Evolutionary conservation across 2,797 vertebrate species (phyloP).

Genomic region (Diplodus puntazzo): DNA sequence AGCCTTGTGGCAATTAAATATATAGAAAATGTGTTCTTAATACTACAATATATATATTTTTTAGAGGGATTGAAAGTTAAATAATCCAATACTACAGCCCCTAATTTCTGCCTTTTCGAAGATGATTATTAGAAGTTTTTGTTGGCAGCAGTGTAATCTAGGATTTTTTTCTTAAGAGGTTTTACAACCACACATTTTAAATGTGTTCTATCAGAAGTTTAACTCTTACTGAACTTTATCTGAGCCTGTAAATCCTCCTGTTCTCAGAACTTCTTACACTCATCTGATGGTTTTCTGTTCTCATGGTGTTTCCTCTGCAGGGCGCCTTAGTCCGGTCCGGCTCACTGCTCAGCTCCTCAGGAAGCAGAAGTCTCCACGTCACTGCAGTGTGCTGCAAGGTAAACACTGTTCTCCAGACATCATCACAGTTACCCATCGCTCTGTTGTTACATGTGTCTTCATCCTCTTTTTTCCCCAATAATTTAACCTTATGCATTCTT

Average conservation of each 20-base stretch:
- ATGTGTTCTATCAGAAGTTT: no score
- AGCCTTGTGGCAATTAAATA: not conserved
- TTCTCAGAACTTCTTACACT: not conserved
- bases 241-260: not conserved
- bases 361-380: slow-evolving; percentile 76
- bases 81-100: no score
- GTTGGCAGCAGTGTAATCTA: no score
- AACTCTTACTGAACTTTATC: no score
- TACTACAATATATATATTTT: no score
- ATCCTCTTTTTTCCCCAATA: not conserved
- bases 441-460: not conserved
- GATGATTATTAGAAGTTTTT: no score
- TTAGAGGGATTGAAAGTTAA: not conserved
- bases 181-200: no score
- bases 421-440: not conserved
- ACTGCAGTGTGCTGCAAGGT: slow-evolving; percentile 84
- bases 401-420: not conserved
- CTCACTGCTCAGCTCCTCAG: slow-evolving; percentile 22
- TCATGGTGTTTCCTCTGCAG: slow-evolving; percentile 49
- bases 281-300: not conserved
- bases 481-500: no score
- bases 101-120: no score
- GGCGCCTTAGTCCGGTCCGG: slow-evolving; percentile 22
- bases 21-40: not conserved
- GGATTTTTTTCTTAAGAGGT: no score